Conservation (phyloP, 2,113 vertebrate species). For the Pseudorectes ferrugineus region DNA sequence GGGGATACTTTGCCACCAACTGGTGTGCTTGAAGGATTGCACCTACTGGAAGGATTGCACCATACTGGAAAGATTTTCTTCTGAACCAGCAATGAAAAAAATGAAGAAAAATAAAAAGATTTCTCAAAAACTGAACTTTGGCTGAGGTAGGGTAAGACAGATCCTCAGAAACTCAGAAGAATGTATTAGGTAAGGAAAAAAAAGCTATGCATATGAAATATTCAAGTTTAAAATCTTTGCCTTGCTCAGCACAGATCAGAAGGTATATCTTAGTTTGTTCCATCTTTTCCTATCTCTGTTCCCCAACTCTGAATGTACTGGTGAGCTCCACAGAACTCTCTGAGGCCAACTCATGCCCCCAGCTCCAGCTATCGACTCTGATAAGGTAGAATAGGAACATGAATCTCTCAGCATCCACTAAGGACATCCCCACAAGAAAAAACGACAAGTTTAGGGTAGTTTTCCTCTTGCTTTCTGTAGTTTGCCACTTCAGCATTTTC, state of each 20-base stretch:
- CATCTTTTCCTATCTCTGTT: neutral
- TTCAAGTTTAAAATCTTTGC: neutral
- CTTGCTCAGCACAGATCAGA: neutral
- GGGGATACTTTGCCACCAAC: neutral
- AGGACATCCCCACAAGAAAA: neutral
- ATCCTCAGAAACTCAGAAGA: neutral
- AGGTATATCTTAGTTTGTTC: neutral
- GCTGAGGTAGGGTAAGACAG: neutral
- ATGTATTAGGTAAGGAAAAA: neutral
- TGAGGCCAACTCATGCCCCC: neutral
- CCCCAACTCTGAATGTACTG: neutral
- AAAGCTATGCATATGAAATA: neutral
- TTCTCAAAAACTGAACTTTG: neutral
- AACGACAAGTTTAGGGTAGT: neutral
- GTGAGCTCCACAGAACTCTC: neutral
- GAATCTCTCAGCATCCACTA: neutral
- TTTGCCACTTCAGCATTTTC: neutral
- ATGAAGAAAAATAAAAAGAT: neutral
- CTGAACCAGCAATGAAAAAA: neutral
- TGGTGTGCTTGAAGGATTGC: neutral
- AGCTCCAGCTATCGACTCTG: neutral
- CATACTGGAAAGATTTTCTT: neutral
- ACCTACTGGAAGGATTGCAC: neutral
- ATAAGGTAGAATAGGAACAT: neutral
- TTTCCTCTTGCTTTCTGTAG: neutral